Conservation (phyloP, 2,113 vertebrate genomes). For the Ondatra zibethicus region DNA sequence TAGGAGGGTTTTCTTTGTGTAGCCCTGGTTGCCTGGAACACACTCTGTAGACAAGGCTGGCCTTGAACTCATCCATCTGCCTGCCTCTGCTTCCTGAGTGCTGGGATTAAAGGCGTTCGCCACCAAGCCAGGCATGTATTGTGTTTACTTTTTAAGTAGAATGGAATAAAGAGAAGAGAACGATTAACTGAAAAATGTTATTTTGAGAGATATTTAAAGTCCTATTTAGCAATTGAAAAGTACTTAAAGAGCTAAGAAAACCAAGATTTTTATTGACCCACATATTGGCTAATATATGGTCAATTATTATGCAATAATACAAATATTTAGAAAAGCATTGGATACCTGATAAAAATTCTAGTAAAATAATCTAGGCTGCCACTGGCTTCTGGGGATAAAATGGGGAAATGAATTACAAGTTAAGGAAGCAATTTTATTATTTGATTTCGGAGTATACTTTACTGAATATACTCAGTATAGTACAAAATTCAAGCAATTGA, state of each 20-base stretch:
- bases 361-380: background rate
- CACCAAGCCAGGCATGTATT: background rate
- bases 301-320: background rate
- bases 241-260: conserved; percentile 5
- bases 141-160: background rate
- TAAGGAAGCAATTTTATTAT: background rate
- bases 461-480: background rate
- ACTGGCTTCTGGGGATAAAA: background rate
- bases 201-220: conserved; percentile 23
- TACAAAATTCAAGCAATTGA: conserved; percentile 31
- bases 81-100: background rate
- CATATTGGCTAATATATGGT: background rate
- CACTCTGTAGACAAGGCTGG: background rate
- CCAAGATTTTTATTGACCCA: conserved; percentile 15
- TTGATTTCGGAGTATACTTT: background rate
- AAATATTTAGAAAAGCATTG: conserved; percentile 40
- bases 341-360: background rate
- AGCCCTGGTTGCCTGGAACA: background rate
- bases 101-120: background rate
- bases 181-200: background rate
- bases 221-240: background rate
- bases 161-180: background rate
- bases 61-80: background rate
- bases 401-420: background rate
- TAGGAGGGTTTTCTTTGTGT: background rate